These are phyloP conservation scores for Pseudorasbora parva DNA, from an alignment of 2,113 vertebrate species.

Conservation along the genomic window DNA sequence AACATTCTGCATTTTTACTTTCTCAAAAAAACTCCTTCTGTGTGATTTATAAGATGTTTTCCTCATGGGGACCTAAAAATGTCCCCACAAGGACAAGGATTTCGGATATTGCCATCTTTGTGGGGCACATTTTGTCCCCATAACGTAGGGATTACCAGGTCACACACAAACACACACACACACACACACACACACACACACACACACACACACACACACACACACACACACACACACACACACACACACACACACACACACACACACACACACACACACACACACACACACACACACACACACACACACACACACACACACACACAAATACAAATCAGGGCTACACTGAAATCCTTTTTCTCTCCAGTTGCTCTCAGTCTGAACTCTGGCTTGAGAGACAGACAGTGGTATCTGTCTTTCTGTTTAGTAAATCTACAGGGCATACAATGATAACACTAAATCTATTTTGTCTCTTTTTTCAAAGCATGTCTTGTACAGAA, in stretches of 20 bases:
- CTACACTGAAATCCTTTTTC: slow-evolving; percentile 48
- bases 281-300: slow-evolving; percentile 1
- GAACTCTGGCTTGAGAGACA: slow-evolving; percentile 20
- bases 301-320: not conserved
- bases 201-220: no score
- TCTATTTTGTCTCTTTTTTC: slow-evolving; percentile 23
- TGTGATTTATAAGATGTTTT: no score
- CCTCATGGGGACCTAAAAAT: no score
- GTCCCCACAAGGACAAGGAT: no score
- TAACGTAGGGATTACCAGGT: no score
- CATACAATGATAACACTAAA: slow-evolving; percentile 14
- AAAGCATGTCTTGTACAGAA: not conserved
- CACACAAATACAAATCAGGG: not conserved
- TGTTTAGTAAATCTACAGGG: slow-evolving; percentile 28
- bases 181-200: no score
- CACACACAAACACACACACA: no score
- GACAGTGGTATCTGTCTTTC: slow-evolving; percentile 3
- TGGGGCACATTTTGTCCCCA: no score
- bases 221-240: not conserved
- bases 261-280: not conserved
- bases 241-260: not conserved
- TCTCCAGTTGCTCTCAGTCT: slow-evolving; percentile 33
- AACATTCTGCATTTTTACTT: no score
- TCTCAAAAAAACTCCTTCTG: no score
- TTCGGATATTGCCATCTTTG: no score